Evolutionary conservation across 2,888 invertebrate genomes (phyloP).

Genomic region (Diachrysia chrysitis): DNA sequence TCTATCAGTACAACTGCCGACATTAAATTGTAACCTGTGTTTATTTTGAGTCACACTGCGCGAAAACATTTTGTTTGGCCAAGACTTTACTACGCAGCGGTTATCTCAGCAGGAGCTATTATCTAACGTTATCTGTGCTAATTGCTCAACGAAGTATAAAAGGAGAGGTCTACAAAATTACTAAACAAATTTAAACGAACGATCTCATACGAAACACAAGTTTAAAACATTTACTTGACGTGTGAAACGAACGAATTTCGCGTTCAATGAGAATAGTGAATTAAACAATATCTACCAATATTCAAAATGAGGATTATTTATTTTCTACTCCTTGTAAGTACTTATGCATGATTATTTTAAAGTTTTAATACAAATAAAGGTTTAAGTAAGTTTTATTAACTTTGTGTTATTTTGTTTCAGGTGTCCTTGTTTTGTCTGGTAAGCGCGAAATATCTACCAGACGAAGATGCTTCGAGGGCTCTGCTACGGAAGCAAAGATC

Average conservation of each 20-base stretch:
- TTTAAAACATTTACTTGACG: constrained; percentile 63
- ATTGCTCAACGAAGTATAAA: constrained; percentile 82
- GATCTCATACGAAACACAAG: constrained; percentile 81
- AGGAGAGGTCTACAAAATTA: constrained; percentile 69
- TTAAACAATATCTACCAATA: constrained; percentile 51
- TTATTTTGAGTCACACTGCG: constrained; percentile 83
- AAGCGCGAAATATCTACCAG: constrained; percentile 83
- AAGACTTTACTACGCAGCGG: constrained; percentile 71
- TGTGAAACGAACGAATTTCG: constrained; percentile 84
- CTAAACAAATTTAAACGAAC: constrained; percentile 80
- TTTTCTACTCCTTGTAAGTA: constrained; percentile 82
- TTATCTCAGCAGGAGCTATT: constrained; percentile 82
- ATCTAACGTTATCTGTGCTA: constrained; percentile 85
- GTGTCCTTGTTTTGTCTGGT: constrained; percentile 78
- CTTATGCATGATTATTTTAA: background rate
- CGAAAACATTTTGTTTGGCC: constrained; percentile 85
- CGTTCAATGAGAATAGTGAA: constrained; percentile 65
- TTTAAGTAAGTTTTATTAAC: background rate
- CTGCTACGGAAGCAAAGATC: constrained; percentile 68
- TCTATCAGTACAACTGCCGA: constrained; percentile 65
- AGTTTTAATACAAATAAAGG: background rate
- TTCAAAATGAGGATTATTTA: constrained; percentile 81
- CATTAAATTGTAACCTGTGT: constrained; percentile 63
- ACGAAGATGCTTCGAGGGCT: constrained; percentile 70
- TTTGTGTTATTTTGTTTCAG: constrained; percentile 70